Evolutionary conservation across 2,113 vertebrate genomes (phyloP).

Genomic region (Eonycteris spelaea): DNA sequence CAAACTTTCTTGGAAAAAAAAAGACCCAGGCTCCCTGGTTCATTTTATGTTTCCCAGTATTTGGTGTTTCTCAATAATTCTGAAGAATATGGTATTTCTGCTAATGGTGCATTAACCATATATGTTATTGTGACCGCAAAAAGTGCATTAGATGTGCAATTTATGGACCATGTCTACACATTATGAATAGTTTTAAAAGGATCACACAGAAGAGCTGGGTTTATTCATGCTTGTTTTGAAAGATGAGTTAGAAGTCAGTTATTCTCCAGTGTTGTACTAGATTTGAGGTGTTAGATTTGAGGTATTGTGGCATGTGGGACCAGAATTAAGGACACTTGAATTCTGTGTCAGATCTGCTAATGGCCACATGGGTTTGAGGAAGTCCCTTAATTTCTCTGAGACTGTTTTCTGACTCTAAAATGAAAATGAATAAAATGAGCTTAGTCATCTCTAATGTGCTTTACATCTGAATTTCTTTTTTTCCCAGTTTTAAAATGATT

Average conservation of each 20-base stretch:
- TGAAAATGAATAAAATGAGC: not conserved
- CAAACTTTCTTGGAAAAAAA: not conserved
- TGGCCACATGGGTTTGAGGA: not conserved
- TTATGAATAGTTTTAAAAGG: not conserved
- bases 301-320: not conserved
- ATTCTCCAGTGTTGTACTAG: not conserved
- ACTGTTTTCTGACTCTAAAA: not conserved
- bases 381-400: not conserved
- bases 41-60: not conserved
- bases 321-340: not conserved
- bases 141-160: not conserved
- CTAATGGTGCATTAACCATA: not conserved
- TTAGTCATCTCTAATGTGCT: not conserved
- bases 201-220: not conserved
- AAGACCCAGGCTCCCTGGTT: not conserved
- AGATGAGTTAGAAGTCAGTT: not conserved
- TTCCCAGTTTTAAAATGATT: not conserved
- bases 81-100: not conserved
- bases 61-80: not conserved
- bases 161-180: not conserved
- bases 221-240: not conserved
- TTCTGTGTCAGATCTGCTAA: not conserved
- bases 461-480: not conserved
- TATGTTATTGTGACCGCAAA: not conserved
- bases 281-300: not conserved